phyloP scores from a whole-genome alignment of 2,113 vertebrate genomes.

The Micromys minutus region DNA sequence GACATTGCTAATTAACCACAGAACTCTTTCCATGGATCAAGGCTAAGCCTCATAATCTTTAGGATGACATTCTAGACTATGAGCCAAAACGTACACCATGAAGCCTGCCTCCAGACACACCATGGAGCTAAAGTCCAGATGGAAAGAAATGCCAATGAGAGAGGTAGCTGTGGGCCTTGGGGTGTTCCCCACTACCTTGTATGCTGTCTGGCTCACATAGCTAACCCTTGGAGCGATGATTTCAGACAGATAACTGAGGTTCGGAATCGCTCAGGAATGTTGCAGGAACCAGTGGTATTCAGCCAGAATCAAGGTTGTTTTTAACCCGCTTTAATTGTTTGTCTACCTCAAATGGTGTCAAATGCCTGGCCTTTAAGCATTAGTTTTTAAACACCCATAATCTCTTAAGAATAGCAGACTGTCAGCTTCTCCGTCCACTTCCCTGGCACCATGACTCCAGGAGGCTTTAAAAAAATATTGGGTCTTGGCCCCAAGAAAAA shows the following conservation, averaged over 20 bases:
- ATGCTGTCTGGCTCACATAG: constrained; percentile 37
- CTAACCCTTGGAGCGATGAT: constrained; percentile 1
- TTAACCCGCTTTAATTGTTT: not conserved
- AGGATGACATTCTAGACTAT: not conserved
- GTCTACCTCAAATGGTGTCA: not conserved
- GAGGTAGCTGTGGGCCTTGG: not conserved
- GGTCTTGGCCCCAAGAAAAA: not conserved
- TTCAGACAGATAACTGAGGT: constrained; percentile 27
- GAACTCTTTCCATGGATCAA: constrained; percentile 22
- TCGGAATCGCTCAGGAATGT: not conserved
- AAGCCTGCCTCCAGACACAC: not conserved
- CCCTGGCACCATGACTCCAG: not conserved
- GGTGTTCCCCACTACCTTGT: not conserved
- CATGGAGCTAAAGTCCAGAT: not conserved
- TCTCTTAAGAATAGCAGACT: not conserved
- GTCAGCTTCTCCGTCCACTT: not conserved
- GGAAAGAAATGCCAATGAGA: constrained; percentile 27
- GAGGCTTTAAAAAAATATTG: not conserved
- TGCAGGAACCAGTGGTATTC: not conserved
- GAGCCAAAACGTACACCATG: not conserved
- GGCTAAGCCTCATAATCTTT: not conserved
- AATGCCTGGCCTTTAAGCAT: constrained; percentile 6
- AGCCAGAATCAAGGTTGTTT: not conserved
- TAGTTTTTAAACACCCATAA: not conserved
- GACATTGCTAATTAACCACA: constrained; percentile 53